These are phyloP conservation scores for Ammodytes marinus DNA, from an alignment of 2,113 vertebrate genomes.

Conservation along the genomic window DNA sequence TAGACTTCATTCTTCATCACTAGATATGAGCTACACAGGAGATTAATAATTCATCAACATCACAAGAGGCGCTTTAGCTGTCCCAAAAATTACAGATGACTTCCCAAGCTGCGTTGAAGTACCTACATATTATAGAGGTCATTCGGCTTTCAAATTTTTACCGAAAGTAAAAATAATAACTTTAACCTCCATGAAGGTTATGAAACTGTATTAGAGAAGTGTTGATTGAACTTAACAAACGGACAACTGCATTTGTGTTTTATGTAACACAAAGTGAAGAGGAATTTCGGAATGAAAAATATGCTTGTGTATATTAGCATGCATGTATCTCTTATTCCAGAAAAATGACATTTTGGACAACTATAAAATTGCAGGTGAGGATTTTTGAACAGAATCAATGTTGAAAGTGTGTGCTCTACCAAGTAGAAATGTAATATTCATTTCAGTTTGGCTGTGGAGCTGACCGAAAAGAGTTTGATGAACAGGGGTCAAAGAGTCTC, in stretches of 20 bases:
- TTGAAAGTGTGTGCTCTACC: not conserved
- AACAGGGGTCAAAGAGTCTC: constrained; percentile 10
- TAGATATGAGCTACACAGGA: not conserved
- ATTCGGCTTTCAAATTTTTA: not conserved
- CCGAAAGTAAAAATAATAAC: no score
- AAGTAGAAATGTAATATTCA: not conserved
- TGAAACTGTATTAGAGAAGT: no score
- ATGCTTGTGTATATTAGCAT: no score
- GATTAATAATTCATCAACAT: constrained; percentile 13
- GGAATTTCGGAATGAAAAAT: no score
- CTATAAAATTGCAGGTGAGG: no score
- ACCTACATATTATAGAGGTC: not conserved
- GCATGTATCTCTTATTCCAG: no score
- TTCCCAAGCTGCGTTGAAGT: not conserved
- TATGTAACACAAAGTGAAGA: no score
- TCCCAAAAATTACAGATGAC: constrained; percentile 2
- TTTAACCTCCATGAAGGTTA: no score
- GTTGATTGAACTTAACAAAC: no score
- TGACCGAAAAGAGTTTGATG: not conserved
- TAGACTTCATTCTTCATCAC: constrained; percentile 5
- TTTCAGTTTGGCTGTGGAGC: not conserved
- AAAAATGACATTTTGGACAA: no score
- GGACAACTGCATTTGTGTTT: no score
- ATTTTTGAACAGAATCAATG: not conserved
- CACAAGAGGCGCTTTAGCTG: constrained; percentile 12